Percentiles rank a stretch among this genome's conserved stretches.
Conservation (phyloP, 2,113 vertebrate genomes). For the Siniperca knerii region DNA sequence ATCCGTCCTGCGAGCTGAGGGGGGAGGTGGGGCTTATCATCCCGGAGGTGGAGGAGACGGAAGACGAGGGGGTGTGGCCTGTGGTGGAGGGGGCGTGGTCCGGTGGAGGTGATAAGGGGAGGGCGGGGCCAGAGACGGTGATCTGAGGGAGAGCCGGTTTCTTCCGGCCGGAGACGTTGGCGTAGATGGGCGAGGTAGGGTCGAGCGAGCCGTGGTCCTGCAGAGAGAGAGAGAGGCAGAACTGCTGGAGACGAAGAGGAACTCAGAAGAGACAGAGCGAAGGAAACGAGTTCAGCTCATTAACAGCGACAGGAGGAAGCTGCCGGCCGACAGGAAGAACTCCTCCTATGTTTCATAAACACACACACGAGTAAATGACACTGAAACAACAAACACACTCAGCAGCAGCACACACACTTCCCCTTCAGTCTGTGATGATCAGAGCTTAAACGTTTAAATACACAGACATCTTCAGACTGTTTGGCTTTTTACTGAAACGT, state of each 20-base stretch:
- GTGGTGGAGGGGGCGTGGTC: not conserved
- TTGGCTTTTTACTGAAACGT: too few relatives aligned
- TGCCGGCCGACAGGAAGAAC: slow-evolving; percentile 53
- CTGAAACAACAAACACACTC: too few relatives aligned
- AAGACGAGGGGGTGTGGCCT: not conserved
- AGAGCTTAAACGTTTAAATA: too few relatives aligned
- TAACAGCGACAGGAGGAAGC: not conserved
- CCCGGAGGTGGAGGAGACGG: slow-evolving; percentile 21
- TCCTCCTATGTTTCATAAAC: slow-evolving; percentile 51
- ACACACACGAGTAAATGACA: not conserved
- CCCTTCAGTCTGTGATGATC: too few relatives aligned
- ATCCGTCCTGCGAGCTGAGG: slow-evolving; percentile 57
- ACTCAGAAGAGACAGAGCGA: too few relatives aligned
- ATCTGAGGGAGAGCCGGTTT: slow-evolving; percentile 33
- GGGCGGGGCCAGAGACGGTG: not conserved
- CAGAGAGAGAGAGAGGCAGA: not conserved
- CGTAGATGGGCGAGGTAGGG: slow-evolving; percentile 80
- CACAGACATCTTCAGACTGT: too few relatives aligned
- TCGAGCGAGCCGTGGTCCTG: slow-evolving; percentile 24
- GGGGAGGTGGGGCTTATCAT: slow-evolving; percentile 56
- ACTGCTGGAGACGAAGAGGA: too few relatives aligned
- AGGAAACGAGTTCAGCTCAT: not conserved
- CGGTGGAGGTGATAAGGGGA: not conserved
- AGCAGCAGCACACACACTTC: not conserved
- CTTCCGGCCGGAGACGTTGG: slow-evolving; percentile 85